phyloP scores from a whole-genome alignment of 2,797 vertebrate genomes.

The Columba guinea region DNA sequence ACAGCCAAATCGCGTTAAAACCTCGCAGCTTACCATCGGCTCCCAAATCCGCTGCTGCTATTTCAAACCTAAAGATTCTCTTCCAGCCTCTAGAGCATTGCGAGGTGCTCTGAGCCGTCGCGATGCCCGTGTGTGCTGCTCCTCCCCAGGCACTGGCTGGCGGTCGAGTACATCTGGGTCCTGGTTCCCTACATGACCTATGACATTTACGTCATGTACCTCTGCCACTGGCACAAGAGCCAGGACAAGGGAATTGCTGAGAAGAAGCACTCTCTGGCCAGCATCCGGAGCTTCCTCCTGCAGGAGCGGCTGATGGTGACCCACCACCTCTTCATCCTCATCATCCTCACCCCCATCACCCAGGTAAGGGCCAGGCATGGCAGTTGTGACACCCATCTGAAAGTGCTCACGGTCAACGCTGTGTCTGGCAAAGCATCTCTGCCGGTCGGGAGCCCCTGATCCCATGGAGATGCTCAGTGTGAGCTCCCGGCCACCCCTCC shows the following conservation, averaged over 20 bases:
- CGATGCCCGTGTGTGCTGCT: background rate
- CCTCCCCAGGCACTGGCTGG: conserved; percentile 89
- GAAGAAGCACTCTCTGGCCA: conserved; percentile 80
- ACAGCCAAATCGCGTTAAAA: background rate
- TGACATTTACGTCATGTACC: conserved; percentile 94
- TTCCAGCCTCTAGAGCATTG: accelerated
- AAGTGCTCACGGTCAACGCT: background rate
- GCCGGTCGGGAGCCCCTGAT: background rate
- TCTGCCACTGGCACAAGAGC: conserved; percentile 93
- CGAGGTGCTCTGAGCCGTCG: accelerated
- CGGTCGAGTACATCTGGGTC: conserved; percentile 90
- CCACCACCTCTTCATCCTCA: conserved; percentile 91
- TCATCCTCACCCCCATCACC: conserved; percentile 89
- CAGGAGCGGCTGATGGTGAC: conserved; percentile 92
- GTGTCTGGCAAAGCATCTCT: background rate
- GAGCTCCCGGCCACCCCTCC: background rate
- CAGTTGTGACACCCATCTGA: background rate
- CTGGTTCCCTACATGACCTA: conserved; percentile 96
- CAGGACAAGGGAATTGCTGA: conserved; percentile 79
- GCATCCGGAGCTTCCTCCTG: conserved; percentile 84
- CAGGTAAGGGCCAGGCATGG: conserved; percentile 80
- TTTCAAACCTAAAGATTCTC: background rate
- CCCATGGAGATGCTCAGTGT: background rate
- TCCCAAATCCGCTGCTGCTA: background rate
- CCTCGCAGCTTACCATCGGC: background rate